Conservation (phyloP, 2,888 invertebrate genomes). For the Napeogenes sylphis region DNA sequence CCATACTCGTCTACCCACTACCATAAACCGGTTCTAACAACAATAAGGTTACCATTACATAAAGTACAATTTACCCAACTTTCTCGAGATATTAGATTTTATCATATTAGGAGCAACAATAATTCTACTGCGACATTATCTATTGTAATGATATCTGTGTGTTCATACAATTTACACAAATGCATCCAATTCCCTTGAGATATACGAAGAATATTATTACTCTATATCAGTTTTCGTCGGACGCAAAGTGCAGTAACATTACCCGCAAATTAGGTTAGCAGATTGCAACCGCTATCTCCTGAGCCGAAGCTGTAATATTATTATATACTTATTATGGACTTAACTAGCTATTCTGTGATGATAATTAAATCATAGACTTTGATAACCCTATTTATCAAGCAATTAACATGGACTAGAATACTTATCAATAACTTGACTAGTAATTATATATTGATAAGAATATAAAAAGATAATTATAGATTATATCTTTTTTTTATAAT, state of each 20-base stretch:
- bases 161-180: conserved; percentile 35
- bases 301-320: conserved; percentile 41
- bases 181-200: conserved; percentile 43
- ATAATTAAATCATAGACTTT: neutral
- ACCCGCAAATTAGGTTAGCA: conserved; percentile 63
- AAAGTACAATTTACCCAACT: conserved; percentile 25
- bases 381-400: too few species aligned
- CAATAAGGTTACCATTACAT: conserved; percentile 21
- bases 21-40: conserved; percentile 36
- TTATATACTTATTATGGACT: conserved; percentile 29
- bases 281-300: conserved; percentile 58
- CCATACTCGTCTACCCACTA: conserved; percentile 32
- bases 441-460: too few species aligned
- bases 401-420: too few species aligned
- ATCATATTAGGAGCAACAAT: conserved; percentile 23
- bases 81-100: conserved; percentile 24
- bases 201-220: conserved; percentile 43
- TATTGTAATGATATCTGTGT: conserved; percentile 21
- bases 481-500: too few species aligned
- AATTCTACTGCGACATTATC: conserved; percentile 13
- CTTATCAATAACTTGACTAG: too few species aligned
- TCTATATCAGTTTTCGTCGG: conserved; percentile 54
- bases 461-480: too few species aligned
- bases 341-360: conserved; percentile 9
- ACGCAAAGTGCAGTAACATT: conserved; percentile 53